phyloP scores from a whole-genome alignment of 2,797 vertebrate species.

The Taenioides sp. region DNA sequence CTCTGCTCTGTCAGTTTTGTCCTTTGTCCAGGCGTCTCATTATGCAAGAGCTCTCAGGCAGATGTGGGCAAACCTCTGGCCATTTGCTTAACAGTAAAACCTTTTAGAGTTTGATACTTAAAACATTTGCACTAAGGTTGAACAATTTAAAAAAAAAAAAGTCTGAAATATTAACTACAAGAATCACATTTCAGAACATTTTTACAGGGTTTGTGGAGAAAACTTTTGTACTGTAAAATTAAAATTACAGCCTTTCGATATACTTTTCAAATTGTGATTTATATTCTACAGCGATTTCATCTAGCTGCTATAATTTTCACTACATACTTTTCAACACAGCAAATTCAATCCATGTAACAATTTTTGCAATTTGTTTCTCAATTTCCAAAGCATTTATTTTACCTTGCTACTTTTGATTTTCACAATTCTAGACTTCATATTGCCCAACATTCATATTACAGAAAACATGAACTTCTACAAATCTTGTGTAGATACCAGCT shows the following conservation, averaged over 20 bases:
- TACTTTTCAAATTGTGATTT: no score
- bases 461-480: not conserved
- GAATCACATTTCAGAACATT: no score
- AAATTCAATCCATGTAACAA: constrained; percentile 47
- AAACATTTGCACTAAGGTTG: constrained; percentile 7
- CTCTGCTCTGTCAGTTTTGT: constrained; percentile 17
- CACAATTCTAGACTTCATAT: not conserved
- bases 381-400: constrained; percentile 31
- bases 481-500: no score
- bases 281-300: no score
- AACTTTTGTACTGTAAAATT: no score
- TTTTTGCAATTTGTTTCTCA: constrained; percentile 27
- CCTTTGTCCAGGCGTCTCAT: constrained; percentile 27
- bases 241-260: no score
- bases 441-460: not conserved
- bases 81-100: constrained; percentile 46
- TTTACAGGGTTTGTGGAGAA: no score
- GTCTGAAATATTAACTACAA: no score
- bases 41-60: constrained; percentile 19
- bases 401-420: constrained; percentile 11
- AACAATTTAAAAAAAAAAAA: no score
- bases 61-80: constrained; percentile 19
- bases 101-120: constrained; percentile 19
- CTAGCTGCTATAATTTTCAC: not conserved
- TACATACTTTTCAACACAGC: constrained; percentile 26